Evolutionary conservation across 1,140 invertebrate genomes (phyloP).

Genomic region (Brachionus paranguensis): DNA sequence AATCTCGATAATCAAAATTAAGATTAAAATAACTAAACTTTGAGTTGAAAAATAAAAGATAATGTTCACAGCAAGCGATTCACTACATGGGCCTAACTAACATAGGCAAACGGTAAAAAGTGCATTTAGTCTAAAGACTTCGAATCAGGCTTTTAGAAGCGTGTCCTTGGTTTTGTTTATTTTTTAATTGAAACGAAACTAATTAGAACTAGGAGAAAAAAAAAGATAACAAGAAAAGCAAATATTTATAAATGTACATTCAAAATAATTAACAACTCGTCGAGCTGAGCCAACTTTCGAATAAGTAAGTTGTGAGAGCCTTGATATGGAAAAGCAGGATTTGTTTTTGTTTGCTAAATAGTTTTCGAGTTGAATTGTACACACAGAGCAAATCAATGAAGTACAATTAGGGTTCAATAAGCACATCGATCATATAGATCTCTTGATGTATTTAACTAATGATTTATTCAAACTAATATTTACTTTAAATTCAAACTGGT

Average conservation of each 20-base stretch:
- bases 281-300: not conserved
- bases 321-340: not conserved
- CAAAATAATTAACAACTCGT: slow-evolving; percentile 4
- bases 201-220: not conserved
- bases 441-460: slow-evolving; percentile 7
- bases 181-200: slow-evolving; percentile 9
- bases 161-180: not conserved
- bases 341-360: slow-evolving; percentile 33
- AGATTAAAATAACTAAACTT: not conserved
- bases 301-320: not conserved
- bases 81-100: not conserved
- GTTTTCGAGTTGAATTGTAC: not conserved
- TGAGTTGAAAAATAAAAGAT: not conserved
- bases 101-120: not conserved
- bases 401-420: slow-evolving; percentile 29
- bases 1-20: not conserved
- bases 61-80: not conserved
- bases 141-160: not conserved
- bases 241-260: slow-evolving; percentile 22
- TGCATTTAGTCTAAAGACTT: not conserved
- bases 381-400: not conserved
- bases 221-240: not conserved
- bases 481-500: slow-evolving; percentile 23
- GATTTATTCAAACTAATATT: slow-evolving; percentile 20
- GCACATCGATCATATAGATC: slow-evolving; percentile 1